A percentile compares a stretch with the other conserved stretches of the same genome.
Conservation (phyloP, 2,113 vertebrate species). For the Hymenochirus boettgeri region DNA sequence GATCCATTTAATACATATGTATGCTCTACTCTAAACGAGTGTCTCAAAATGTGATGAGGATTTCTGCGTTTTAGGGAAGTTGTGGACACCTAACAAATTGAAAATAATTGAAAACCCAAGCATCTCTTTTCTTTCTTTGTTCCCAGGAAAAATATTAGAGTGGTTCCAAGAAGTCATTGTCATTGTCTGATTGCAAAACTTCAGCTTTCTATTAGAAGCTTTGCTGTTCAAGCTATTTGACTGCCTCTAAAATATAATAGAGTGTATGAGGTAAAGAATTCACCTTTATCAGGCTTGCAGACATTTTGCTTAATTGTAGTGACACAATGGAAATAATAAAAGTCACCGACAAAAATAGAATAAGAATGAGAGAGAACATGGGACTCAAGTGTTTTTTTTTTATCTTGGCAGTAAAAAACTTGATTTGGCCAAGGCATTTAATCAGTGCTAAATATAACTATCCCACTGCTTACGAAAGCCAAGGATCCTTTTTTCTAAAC, state of each 20-base stretch:
- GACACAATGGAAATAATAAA: conserved; percentile 28
- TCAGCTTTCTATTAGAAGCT: conserved; percentile 26
- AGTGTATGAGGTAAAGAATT: conserved; percentile 24
- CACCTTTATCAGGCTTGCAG: conserved; percentile 36
- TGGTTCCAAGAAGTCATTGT: conserved; percentile 38
- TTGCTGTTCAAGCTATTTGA: conserved; percentile 32
- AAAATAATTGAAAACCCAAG: conserved; percentile 35
- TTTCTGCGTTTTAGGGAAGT: too few relatives aligned
- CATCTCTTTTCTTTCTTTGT: conserved; percentile 15
- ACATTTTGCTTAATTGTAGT: conserved; percentile 30
- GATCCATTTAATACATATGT: too few relatives aligned
- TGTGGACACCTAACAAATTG: too few relatives aligned
- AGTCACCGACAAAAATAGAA: conserved; percentile 15
- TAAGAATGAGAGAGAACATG: conserved; percentile 11
- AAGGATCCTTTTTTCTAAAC: conserved; percentile 25
- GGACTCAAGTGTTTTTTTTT: conserved; percentile 28
- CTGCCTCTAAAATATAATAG: conserved; percentile 29
- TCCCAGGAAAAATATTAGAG: conserved; percentile 17
- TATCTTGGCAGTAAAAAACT: conserved; percentile 14
- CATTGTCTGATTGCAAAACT: conserved; percentile 37
- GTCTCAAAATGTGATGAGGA: too few relatives aligned
- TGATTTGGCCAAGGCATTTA: conserved; percentile 10
- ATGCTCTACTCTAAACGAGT: too few relatives aligned
- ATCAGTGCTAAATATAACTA: conserved; percentile 34
- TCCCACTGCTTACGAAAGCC: conserved; percentile 26